Evolutionary conservation across 1,140 invertebrate species (phyloP), one percentile per base, ranked within the genome.

Genomic region (Drosophila gunungcola): DNA sequence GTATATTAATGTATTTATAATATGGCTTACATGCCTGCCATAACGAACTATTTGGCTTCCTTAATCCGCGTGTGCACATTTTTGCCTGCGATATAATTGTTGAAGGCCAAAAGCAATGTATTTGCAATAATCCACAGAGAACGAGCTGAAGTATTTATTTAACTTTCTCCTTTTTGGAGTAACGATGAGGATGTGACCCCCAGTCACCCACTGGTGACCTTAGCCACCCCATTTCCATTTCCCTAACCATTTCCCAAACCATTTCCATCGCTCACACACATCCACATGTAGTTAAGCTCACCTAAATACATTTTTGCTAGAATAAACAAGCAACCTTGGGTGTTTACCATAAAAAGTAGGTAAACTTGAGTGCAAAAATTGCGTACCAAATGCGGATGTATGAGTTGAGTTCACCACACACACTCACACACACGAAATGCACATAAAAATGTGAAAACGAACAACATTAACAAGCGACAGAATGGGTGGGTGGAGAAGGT

Each of bases 301-400:
- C 84, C 84, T 89, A 89, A 89, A 89, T 89, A 89, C 84, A 89
- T 89, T 89, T 88, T 89, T 89, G 68, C 84, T 89, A 89, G 84
- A 89, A 89, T 89, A 89, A 89, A 89, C 84, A 89, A 89, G 84
- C 84, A 89, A 89, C 84, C 84, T 89, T 89, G 84, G 83, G 45
- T 89, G 84, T 89, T 89, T 89, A 89, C 84, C 84, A 89, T 89
- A 89, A 89, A 88, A 89, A 89, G 84, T 89, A 89, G 84, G 84
- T 89, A 89, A 89, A 89, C 84, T 89, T 89, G 84, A 89, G 84
- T 89, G 84, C 84, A 89, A 84, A 89, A 89, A 89, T 83, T 89
- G 84, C 84, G 82, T 81, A 82, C 70, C 64, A 60, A 74, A 79
- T 56, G 76, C 52, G 63, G 68, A 72, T 56, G 74, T 55, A 43